Evolutionary conservation across 2,113 vertebrate genomes (phyloP).

Genomic region (Bucco capensis): DNA sequence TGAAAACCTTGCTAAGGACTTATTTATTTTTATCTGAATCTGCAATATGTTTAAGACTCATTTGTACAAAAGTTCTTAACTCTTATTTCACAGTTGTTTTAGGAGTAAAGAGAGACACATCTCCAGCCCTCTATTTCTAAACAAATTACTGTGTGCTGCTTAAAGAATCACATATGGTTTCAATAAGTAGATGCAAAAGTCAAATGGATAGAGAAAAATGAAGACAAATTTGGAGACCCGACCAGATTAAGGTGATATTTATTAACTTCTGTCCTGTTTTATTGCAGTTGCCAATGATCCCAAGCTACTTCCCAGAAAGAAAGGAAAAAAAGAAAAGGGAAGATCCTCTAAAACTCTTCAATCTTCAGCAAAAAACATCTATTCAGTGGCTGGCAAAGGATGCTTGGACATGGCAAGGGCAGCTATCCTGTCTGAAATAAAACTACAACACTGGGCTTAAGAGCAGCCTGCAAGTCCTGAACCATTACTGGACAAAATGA

Average conservation of each 20-base stretch:
- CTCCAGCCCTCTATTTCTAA: slow-evolving; percentile 17
- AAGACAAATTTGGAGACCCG: background rate
- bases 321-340: background rate
- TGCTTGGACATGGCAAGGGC: background rate
- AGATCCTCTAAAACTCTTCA: background rate
- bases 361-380: background rate
- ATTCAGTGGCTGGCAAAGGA: background rate
- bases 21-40: slow-evolving; percentile 53
- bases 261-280: background rate
- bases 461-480: background rate
- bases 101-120: slow-evolving; percentile 4
- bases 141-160: background rate
- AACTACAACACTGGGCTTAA: background rate
- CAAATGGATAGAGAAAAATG: background rate
- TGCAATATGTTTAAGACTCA: slow-evolving; percentile 30
- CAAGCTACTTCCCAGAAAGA: background rate
- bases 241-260: background rate
- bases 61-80: slow-evolving; percentile 16
- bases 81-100: background rate
- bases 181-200: slow-evolving; percentile 1
- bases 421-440: background rate
- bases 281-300: background rate
- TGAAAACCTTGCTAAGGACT: slow-evolving; percentile 33
- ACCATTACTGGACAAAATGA: background rate
- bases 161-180: slow-evolving; percentile 7